A percentile compares a stretch with the other conserved stretches of the same genome.
phyloP scores from a whole-genome alignment of 2,113 vertebrate genomes.

The Labeo catla region DNA sequence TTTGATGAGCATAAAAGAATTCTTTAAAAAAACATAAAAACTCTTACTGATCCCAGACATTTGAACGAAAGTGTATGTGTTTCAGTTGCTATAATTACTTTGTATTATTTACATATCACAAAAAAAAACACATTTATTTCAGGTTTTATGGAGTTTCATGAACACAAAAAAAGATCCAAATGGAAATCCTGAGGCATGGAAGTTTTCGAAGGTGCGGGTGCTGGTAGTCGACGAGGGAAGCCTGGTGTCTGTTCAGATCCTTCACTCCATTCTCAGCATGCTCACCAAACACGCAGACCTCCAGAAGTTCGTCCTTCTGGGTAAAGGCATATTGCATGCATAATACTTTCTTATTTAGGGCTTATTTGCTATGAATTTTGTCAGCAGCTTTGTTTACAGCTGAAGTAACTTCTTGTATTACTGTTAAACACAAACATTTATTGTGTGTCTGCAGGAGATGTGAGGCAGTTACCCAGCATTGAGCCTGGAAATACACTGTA shows the following conservation, averaged over 20 bases:
- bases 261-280: conserved; percentile 78
- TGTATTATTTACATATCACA: neutral
- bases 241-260: conserved; percentile 78
- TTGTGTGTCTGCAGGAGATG: conserved; percentile 75
- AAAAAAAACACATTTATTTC: neutral
- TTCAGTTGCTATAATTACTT: neutral
- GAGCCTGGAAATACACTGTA: conserved; percentile 81
- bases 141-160: conserved; percentile 65
- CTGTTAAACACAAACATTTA: neutral
- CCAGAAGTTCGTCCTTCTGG: conserved; percentile 82
- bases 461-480: conserved; percentile 86
- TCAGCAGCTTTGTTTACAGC: neutral
- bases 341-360: neutral
- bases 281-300: conserved; percentile 74
- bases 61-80: neutral
- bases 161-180: neutral
- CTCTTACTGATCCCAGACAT: too few relatives aligned
- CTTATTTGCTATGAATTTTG: neutral
- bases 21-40: too few relatives aligned
- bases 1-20: too few relatives aligned
- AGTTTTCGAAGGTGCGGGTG: conserved; percentile 77
- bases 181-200: conserved; percentile 68
- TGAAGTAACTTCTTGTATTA: neutral
- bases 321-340: conserved; percentile 68
- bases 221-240: conserved; percentile 89